These are phyloP conservation scores for Odontomyia ornata DNA, from an alignment of 2,888 invertebrate genomes.

Conservation along the genomic window DNA sequence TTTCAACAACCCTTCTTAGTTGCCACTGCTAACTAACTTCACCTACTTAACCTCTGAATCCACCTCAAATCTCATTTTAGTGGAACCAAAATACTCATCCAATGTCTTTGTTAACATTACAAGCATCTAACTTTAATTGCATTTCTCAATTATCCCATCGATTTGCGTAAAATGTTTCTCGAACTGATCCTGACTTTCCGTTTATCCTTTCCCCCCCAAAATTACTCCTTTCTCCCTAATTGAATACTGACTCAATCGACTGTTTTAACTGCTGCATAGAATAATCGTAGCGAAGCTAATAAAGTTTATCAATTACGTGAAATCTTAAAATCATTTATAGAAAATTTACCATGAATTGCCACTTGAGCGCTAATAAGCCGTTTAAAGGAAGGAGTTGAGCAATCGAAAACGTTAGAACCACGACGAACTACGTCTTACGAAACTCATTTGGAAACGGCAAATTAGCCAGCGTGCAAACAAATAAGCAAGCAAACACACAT, in stretches of 20 bases:
- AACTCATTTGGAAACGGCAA: neutral
- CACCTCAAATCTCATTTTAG: no score
- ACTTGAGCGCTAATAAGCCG: neutral
- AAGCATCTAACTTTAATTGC: no score
- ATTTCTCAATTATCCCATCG: no score
- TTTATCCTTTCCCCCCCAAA: no score
- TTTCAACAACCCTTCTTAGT: no score
- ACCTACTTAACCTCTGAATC: no score
- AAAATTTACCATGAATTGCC: conserved; percentile 31
- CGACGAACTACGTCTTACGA: neutral
- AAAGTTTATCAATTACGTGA: conserved; percentile 29
- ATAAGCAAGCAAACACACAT: no score
- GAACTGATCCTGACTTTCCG: no score
- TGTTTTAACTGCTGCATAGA: neutral
- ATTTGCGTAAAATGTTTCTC: no score
- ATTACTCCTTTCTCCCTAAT: neutral
- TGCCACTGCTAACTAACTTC: no score
- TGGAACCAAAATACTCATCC: no score
- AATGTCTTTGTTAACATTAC: no score
- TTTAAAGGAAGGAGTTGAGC: neutral
- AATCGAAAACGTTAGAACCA: neutral
- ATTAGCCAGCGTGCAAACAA: neutral
- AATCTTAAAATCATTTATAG: conserved; percentile 21
- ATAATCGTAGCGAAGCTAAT: neutral
- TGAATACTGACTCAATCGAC: neutral